phyloP scores from a whole-genome alignment of 2,113 vertebrate genomes.

The Crotalus tigris region DNA sequence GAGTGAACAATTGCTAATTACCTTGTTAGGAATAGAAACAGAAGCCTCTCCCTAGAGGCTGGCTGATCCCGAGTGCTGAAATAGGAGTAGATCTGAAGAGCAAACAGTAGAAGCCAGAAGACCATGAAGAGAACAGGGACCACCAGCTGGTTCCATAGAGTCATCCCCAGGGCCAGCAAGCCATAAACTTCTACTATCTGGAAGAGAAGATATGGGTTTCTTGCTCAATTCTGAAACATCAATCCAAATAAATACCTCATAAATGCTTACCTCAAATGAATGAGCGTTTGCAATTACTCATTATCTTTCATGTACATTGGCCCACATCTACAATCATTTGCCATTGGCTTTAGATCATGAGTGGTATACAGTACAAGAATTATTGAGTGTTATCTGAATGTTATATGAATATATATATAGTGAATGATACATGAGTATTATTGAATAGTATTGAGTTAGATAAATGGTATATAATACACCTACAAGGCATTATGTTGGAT shows the following conservation, averaged over 20 bases:
- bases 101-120: constrained; percentile 97
- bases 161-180: constrained; percentile 94
- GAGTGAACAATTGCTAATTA: constrained; percentile 51
- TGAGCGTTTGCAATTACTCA: neutral
- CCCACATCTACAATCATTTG: neutral
- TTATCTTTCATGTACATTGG: neutral
- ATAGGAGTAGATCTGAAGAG: constrained; percentile 97
- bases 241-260: neutral
- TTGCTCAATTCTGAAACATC: neutral
- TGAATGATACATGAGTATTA: no score
- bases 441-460: neutral
- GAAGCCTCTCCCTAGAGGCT: constrained; percentile 91
- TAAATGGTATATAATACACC: neutral
- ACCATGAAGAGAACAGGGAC: constrained; percentile 98
- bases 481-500: neutral
- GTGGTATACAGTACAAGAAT: neutral
- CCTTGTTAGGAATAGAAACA: constrained; percentile 98
- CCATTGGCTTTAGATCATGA: neutral
- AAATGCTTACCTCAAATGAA: neutral
- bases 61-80: constrained; percentile 95
- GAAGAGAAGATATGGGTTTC: neutral
- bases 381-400: neutral
- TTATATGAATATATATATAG: no score
- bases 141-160: constrained; percentile 97
- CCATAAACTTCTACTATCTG: constrained; percentile 98